phyloP scores from a whole-genome alignment of 1,140 invertebrate genomes.

The Bombus cullumanus region DNA sequence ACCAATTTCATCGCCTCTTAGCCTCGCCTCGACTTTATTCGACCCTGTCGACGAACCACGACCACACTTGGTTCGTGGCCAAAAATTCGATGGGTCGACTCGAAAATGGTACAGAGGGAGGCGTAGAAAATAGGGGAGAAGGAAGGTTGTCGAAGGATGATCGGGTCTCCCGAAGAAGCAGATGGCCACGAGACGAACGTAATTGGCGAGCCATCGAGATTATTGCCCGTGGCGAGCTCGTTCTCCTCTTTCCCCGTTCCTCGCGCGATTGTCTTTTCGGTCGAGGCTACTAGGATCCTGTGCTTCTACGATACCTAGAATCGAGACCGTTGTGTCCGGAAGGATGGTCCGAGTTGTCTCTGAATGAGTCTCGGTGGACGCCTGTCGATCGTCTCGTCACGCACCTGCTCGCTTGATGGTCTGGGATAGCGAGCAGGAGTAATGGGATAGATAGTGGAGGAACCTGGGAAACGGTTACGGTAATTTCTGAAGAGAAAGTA shows the following conservation, averaged over 20 bases:
- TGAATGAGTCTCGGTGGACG: constrained; percentile 8
- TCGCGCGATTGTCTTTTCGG: neutral
- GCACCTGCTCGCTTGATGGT: constrained; percentile 30
- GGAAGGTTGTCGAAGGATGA: constrained; percentile 66
- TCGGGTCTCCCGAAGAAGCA: constrained; percentile 71
- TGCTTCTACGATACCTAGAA: constrained; percentile 45
- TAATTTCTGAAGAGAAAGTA: neutral
- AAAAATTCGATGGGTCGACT: constrained; percentile 15
- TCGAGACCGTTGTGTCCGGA: constrained; percentile 29
- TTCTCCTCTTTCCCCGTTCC: neutral
- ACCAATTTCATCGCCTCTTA: neutral
- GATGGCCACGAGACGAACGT: constrained; percentile 79
- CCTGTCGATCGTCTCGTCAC: constrained; percentile 43
- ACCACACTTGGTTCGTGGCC: constrained; percentile 28
- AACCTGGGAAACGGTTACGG: neutral
- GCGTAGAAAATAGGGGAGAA: neutral
- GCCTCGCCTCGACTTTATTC: neutral
- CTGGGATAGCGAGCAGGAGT: neutral
- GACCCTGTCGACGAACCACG: constrained; percentile 47
- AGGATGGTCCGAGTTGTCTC: constrained; percentile 13
- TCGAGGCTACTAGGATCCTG: constrained; percentile 19
- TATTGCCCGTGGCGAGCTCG: constrained; percentile 69
- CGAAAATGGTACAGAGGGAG: neutral
- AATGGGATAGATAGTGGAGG: neutral
- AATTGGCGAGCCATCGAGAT: constrained; percentile 77